Percentiles rank a stretch among this genome's conserved stretches.
These are phyloP conservation scores for Astreopora myriophthalma DNA, from an alignment of 64 coral and sea anemone genomes.

Conservation along the genomic window DNA sequence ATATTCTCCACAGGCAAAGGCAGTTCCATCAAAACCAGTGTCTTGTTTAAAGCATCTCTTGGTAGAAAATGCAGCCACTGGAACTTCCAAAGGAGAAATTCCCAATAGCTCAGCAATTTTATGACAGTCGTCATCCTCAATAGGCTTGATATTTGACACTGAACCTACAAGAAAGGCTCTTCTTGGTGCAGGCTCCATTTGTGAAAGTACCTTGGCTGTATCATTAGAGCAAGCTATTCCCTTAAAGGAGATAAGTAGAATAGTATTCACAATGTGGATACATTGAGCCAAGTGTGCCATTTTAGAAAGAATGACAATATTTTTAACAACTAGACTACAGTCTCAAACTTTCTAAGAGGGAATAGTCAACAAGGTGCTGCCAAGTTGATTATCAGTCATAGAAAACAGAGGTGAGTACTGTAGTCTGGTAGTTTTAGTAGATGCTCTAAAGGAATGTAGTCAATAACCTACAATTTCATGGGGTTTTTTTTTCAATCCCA, in stretches of 20 bases:
- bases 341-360: not conserved
- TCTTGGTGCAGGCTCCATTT: not conserved
- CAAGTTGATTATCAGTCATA: conserved; percentile 3
- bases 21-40: no score
- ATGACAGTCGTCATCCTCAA: not conserved
- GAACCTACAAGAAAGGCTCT: not conserved
- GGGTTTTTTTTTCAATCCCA: not conserved
- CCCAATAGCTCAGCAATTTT: not conserved
- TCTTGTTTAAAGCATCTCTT: conserved; percentile 44
- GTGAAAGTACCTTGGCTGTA: conserved; percentile 3
- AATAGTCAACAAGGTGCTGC: conserved; percentile 5
- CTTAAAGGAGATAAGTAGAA: conserved; percentile 10
- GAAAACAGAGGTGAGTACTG: not conserved
- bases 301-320: not conserved
- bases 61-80: not conserved
- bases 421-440: no score
- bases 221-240: conserved; percentile 11
- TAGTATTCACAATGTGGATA: not conserved
- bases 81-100: not conserved
- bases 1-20: no score
- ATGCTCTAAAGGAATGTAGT: not conserved
- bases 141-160: conserved; percentile 5
- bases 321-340: conserved; percentile 5
- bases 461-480: not conserved
- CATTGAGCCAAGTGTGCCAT: not conserved